A percentile compares a stretch with the other conserved stretches of the same genome.
Evolutionary conservation across 2,888 invertebrate genomes (phyloP).

Genomic region (Marronus borbonicus): DNA sequence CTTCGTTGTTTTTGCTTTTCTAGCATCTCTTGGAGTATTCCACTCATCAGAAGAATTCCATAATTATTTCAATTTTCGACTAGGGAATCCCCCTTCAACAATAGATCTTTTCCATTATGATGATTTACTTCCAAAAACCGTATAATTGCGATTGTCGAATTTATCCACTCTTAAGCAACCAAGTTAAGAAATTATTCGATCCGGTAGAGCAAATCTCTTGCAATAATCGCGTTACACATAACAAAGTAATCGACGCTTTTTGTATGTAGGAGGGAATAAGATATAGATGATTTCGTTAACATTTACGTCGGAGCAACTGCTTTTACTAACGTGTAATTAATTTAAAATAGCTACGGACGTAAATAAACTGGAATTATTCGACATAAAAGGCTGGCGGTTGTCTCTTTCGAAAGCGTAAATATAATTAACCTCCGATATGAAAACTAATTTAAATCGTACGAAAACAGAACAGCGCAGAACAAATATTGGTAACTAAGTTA

Average conservation of each 20-base stretch:
- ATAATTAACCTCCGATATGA: background rate
- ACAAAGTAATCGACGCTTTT: background rate
- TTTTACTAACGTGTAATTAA: slow-evolving; percentile 1
- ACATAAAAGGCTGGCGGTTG: background rate
- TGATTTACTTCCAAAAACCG: background rate
- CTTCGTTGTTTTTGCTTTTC: too few relatives aligned
- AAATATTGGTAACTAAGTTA: slow-evolving; percentile 41
- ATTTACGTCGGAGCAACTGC: too few relatives aligned
- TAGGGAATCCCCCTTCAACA: too few relatives aligned
- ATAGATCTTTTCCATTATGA: background rate
- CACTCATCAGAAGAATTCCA: too few relatives aligned
- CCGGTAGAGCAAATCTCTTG: background rate
- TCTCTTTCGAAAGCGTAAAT: background rate
- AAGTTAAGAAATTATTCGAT: background rate
- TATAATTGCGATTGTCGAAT: background rate
- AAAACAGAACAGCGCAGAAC: background rate
- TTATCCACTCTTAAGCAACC: background rate
- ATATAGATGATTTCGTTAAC: too few relatives aligned
- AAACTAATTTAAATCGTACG: too few relatives aligned
- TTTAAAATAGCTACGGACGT: too few relatives aligned
- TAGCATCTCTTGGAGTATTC: too few relatives aligned
- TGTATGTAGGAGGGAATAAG: background rate
- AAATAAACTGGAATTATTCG: background rate
- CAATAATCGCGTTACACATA: background rate
- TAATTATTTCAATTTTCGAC: too few relatives aligned